Evolutionary conservation across 2,113 vertebrate genomes (phyloP).

Genomic region (Sturnus vulgaris): DNA sequence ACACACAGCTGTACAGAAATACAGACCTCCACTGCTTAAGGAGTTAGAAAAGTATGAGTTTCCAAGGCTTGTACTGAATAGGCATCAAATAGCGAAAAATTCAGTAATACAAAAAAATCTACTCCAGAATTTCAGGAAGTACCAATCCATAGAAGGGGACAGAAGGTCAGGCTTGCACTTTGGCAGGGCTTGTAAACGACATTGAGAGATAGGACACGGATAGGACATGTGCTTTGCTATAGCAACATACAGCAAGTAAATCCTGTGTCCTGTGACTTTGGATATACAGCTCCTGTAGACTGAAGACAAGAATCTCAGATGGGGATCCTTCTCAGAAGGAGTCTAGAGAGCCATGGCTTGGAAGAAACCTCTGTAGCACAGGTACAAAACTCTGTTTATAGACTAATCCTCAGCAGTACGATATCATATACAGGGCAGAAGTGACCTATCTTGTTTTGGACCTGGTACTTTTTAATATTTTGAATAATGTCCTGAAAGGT

Average conservation of each 20-base stretch:
- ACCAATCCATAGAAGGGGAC: background rate
- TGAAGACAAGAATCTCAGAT: background rate
- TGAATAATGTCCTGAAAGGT: background rate
- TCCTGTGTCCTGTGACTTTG: background rate
- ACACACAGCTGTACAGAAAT: background rate
- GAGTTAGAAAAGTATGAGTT: background rate
- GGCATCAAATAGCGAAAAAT: background rate
- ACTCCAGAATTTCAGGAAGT: background rate
- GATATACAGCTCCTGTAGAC: background rate
- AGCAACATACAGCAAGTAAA: background rate
- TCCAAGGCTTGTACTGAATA: background rate
- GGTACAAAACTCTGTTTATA: background rate
- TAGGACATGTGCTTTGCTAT: rapidly evolving
- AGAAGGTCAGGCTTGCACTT: background rate
- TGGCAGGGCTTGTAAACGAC: background rate
- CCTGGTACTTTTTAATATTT: background rate
- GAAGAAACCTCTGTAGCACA: background rate
- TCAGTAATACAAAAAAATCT: background rate
- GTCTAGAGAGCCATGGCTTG: background rate
- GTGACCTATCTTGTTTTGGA: background rate
- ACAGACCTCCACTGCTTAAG: background rate
- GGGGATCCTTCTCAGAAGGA: background rate
- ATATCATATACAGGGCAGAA: background rate
- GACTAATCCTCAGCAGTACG: background rate
- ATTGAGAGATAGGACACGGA: background rate